These are phyloP conservation scores for Drosophila elegans DNA, from an alignment of 1,140 invertebrate genomes.

Conservation along the genomic window DNA sequence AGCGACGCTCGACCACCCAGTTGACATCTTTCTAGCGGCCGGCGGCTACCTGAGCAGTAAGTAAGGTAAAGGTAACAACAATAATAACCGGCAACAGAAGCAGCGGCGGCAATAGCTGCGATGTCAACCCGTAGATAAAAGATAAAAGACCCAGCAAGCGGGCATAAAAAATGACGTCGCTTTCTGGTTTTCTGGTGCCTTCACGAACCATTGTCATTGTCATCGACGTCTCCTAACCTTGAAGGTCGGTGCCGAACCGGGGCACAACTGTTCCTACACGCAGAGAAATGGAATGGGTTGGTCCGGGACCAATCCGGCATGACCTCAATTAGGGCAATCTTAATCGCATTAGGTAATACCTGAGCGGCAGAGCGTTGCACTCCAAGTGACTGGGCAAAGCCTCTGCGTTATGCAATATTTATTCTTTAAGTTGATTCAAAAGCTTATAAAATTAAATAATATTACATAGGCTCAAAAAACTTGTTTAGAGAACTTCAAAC, in stretches of 20 bases:
- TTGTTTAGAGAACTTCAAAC: too few relatives aligned
- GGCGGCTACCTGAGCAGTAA: constrained; percentile 59
- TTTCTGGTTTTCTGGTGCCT: constrained; percentile 12
- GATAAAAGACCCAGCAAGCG: constrained; percentile 47
- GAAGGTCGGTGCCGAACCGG: constrained; percentile 18
- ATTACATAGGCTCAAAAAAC: too few relatives aligned
- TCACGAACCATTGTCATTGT: constrained; percentile 38
- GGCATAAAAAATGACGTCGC: constrained; percentile 66
- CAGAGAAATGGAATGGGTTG: constrained; percentile 23
- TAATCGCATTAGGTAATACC: constrained; percentile 31
- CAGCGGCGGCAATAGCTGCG: constrained; percentile 40
- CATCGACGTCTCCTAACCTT: constrained; percentile 37
- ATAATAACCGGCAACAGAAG: constrained; percentile 39
- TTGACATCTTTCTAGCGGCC: constrained; percentile 42
- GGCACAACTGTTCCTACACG: constrained; percentile 25
- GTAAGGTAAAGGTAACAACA: constrained; percentile 32
- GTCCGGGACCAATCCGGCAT: constrained; percentile 13
- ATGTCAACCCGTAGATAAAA: constrained; percentile 71
- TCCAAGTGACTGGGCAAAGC: neutral
- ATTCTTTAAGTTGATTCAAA: too few relatives aligned
- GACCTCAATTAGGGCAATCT: constrained; percentile 39
- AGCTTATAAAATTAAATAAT: too few relatives aligned
- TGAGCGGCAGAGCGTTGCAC: constrained; percentile 4
- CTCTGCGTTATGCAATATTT: neutral
- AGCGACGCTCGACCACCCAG: constrained; percentile 62